phyloP scores from a whole-genome alignment of 2,113 vertebrate genomes.

The Callipepla californica region DNA sequence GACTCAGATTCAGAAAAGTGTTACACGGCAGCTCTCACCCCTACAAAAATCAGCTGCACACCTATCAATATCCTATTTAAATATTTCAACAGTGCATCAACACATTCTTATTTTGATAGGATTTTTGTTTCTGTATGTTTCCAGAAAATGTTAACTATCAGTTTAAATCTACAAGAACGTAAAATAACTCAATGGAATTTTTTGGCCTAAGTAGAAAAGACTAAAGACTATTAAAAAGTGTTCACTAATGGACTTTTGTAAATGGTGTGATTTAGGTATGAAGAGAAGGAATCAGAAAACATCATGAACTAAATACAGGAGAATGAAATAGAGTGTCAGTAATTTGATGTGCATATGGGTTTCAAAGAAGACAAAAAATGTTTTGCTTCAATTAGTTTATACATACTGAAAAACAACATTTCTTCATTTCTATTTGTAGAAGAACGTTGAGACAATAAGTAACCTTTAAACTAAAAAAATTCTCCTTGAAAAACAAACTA shows the following conservation, averaged over 20 bases:
- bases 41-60: background rate
- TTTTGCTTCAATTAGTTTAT: slow-evolving; percentile 42
- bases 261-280: background rate
- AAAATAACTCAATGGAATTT: slow-evolving; percentile 6
- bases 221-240: slow-evolving; percentile 1
- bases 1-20: background rate
- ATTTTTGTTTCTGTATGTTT: background rate
- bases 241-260: slow-evolving; percentile 20
- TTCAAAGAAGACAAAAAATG: background rate
- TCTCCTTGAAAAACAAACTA: background rate
- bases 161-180: background rate
- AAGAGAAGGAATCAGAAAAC: slow-evolving; percentile 9
- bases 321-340: background rate
- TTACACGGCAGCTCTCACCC: background rate
- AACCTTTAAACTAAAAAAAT: background rate
- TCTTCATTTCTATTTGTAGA: slow-evolving; percentile 21
- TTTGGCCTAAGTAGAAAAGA: slow-evolving; percentile 4
- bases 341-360: background rate
- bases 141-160: background rate
- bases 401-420: background rate
- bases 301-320: background rate
- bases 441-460: background rate
- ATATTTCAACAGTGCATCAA: background rate
- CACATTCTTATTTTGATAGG: background rate
- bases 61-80: background rate